Evolutionary conservation across 2,888 invertebrate species (phyloP).

Genomic region (Neria commutata): DNA sequence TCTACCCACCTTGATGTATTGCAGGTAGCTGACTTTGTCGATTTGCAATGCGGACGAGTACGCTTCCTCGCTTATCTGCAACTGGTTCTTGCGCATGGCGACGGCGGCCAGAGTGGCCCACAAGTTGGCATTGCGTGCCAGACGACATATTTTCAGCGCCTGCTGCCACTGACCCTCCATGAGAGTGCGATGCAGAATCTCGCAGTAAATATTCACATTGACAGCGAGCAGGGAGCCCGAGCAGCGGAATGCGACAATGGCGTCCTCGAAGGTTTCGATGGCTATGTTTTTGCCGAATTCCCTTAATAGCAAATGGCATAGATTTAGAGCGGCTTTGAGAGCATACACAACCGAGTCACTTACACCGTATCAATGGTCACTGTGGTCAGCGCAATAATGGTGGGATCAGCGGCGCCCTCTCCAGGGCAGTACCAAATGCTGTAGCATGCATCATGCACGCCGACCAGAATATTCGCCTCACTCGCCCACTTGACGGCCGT

Average conservation of each 20-base stretch:
- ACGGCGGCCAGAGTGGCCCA: conserved; percentile 96
- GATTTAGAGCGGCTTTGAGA: neutral
- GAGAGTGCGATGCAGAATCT: conserved; percentile 71
- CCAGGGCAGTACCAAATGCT: conserved; percentile 84
- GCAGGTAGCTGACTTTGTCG: conserved; percentile 86
- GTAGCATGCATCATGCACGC: conserved; percentile 78
- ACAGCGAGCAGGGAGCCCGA: conserved; percentile 80
- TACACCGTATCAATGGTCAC: conserved; percentile 64
- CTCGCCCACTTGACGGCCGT: conserved; percentile 70
- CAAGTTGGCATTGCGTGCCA: conserved; percentile 68
- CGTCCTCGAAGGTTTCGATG: conserved; percentile 81
- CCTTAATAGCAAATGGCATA: conserved; percentile 59
- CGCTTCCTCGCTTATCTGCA: conserved; percentile 92
- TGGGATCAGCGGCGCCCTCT: conserved; percentile 74
- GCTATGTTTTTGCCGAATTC: conserved; percentile 88
- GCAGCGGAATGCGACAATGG: conserved; percentile 81
- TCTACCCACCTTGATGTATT: conserved; percentile 73
- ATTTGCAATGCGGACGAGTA: conserved; percentile 88
- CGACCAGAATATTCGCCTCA: conserved; percentile 78
- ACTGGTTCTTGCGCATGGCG: conserved; percentile 83
- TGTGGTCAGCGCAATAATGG: conserved; percentile 70
- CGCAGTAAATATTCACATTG: conserved; percentile 58
- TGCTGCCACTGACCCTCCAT: conserved; percentile 82
- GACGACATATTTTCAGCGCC: conserved; percentile 77
- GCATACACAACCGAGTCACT: conserved; percentile 12